Conservation (phyloP, 1,140 invertebrate species). For the Stegodyphus mimosarum region DNA sequence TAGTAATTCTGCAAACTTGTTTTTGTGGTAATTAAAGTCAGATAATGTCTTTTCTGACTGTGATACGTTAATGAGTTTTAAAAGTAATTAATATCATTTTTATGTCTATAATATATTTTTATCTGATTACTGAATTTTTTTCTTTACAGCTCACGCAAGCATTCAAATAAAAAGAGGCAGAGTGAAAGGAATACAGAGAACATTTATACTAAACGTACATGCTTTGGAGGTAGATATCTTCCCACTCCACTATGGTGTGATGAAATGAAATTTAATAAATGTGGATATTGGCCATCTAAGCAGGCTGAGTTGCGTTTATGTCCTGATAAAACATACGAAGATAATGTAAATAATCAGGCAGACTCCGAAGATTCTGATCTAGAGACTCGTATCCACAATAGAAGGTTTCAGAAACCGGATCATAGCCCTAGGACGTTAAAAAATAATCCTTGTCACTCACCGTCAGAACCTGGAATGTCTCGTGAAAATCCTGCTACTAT, state of each 20-base stretch:
- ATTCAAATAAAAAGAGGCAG: constrained; percentile 44
- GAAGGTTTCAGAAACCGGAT: not conserved
- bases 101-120: no score
- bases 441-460: not conserved
- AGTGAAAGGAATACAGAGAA: constrained; percentile 42
- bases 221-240: constrained; percentile 17
- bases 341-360: constrained; percentile 15
- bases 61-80: no score
- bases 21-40: no score
- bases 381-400: not conserved
- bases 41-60: no score
- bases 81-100: no score
- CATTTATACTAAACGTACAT: constrained; percentile 46
- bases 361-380: constrained; percentile 28
- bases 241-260: not conserved
- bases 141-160: constrained; percentile 9
- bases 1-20: no score
- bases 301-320: not conserved
- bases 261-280: not conserved
- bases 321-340: constrained; percentile 40
- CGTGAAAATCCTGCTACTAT: not conserved
- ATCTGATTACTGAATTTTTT: not conserved
- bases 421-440: not conserved
- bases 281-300: not conserved
- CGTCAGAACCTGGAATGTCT: not conserved